Evolutionary conservation across 2,888 invertebrate species (phyloP), one percentile per base, ranked within the genome.

Genomic region (Lumbricus terrestris): DNA sequence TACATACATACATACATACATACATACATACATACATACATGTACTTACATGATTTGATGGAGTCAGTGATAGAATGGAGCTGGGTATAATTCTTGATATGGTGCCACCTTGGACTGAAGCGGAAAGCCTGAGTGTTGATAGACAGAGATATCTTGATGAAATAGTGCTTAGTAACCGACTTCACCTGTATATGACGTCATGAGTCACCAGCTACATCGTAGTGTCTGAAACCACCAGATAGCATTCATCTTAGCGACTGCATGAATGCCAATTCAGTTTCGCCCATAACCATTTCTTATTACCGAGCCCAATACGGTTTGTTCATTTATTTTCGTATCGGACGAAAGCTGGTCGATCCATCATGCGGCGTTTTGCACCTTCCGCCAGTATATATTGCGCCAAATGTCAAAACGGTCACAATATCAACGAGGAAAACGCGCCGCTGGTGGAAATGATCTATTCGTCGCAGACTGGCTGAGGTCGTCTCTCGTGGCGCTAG

Each of bases 401-500:
- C 69, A 69, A 69, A 69, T 69, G 69, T 69, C 69, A 69, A 69
- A 69, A 69, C 69, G n/a, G 69, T 29, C 69, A 69, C 29, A 69
- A 69, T 69, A 69, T 69, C 69, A 69, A 69, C 29, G 29, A n/a
- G n/a, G 69, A 69, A 69, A 69, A n/a, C 1, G 69, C 69, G 69
- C 69, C 69, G n/a, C 69, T 8, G 69, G 69, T n/a, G 69, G 69
- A 69, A 69, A 69, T 69, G 69, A 69, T 69, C 69, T 69, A 69
- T 69, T n/a, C 69, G 69, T 69, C 69, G n/a, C n/a, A 69, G 69
- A 69, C 69, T n/a, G 69, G n/a, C 69, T n/a, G 69, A 69, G 69
- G 69, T 69, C 69, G 69, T n/a, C 69, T 69, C 29, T 8, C 29
- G n/a, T 69, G 69, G 69, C 69, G 69, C 69, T 69, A 69, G 29